Percentiles rank a stretch among this genome's conserved stretches.
Conservation (phyloP, 2,888 invertebrate genomes). For the Eugnorisma glareosa region DNA sequence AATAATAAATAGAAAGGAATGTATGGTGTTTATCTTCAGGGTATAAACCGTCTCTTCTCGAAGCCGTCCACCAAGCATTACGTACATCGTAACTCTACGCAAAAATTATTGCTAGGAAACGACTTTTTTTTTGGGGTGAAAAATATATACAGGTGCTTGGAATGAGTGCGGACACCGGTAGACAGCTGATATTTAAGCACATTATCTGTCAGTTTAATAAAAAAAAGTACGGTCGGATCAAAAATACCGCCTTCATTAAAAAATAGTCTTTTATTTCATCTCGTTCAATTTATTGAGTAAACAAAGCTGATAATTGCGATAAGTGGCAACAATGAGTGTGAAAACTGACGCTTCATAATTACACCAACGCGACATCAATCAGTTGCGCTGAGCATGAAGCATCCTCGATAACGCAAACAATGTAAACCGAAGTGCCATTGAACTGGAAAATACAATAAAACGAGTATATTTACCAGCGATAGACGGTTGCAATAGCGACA, state of each 20-base stretch:
- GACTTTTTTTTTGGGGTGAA: too few species aligned
- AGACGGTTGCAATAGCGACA: neutral
- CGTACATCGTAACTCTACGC: too few species aligned
- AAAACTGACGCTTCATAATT: constrained; percentile 17
- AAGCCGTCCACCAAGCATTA: too few species aligned
- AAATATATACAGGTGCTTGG: neutral
- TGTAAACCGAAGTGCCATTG: neutral
- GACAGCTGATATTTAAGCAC: neutral
- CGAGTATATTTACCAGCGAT: neutral
- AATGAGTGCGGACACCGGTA: neutral
- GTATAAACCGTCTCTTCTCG: too few species aligned
- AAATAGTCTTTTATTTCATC: neutral
- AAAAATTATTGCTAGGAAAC: too few species aligned
- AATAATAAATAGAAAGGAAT: neutral
- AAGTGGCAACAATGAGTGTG: neutral
- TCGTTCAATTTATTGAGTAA: neutral
- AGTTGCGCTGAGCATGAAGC: neutral
- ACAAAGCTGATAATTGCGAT: neutral
- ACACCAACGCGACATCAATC: neutral
- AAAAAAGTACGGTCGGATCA: neutral
- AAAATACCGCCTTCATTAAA: neutral
- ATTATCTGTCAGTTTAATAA: neutral
- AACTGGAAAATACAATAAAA: neutral
- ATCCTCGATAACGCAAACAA: neutral
- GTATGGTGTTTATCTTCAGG: neutral